Base-by-base conservation (phyloP, 2,113 vertebrate species). In the Dromaius novaehollandiae region DNA sequence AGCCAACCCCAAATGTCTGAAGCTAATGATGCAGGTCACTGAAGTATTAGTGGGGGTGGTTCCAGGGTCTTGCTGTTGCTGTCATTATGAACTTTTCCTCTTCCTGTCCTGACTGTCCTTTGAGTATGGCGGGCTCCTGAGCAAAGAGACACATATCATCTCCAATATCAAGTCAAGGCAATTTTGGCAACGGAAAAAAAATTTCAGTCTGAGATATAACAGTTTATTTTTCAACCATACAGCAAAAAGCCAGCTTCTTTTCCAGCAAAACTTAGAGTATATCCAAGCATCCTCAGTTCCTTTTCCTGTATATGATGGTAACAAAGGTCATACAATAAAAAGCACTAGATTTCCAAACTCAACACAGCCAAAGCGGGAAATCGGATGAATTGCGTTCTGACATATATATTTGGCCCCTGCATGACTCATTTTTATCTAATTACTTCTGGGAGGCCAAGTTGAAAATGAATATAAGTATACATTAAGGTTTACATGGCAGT, bases 331-430 rank as follows among this genome's bases (percentile, higher is more conserved):
- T 58, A 21, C 58, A 55, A 77, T 66, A 40, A 91, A 97, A 80
- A 88, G 15, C 63, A 66, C 80, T 44, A 44, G 1, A 11, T 77
- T 94, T 44, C 76, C 58, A 69, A 86, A 76, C 38, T 9, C 53
- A 8, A 63, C 0, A 0, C n/a, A 77, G 63, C 11, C 85, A 83
- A 76, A 40, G 85, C 3, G 8, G 93, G 85, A 73, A 93, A 77
- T 80, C 32, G 60, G 70, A 50, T 82, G 89, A 92, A 88, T 95
- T 85, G 40, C 50, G 64, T 40, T 56, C 82, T 82, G 87, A 82
- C 75, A 61, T 3, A 36, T 32, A 51, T 36, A 25, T 9, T 90
- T 56, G 78, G 95, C 81, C 89, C 86, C 66, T 56, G 56, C 70
- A 53, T 0, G 3, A 42, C 63, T 91, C 66, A 19, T 63, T 94